Conservation (phyloP, 2,888 invertebrate species). For the Drosophila seclusa region DNA sequence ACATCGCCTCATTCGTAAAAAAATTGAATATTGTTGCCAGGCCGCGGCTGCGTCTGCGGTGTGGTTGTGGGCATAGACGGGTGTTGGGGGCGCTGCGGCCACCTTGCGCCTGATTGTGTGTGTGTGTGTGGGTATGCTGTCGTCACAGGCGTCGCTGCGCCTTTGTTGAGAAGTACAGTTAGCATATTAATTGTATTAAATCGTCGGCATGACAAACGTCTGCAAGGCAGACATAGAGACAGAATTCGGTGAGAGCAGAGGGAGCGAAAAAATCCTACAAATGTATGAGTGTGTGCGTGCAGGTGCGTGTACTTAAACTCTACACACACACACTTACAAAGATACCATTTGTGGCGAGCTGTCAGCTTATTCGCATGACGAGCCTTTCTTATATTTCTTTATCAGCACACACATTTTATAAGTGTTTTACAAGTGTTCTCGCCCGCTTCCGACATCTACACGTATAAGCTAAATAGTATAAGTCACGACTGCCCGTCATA, state of each 20-base stretch:
- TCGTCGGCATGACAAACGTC: constrained; percentile 63
- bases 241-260: neutral
- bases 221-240: constrained; percentile 16
- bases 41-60: constrained; percentile 26
- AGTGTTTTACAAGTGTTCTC: constrained; percentile 38
- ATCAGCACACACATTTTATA: constrained; percentile 36
- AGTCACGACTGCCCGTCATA: constrained; percentile 59
- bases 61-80: constrained; percentile 20
- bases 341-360: constrained; percentile 9
- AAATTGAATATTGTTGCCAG: constrained; percentile 38
- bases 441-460: constrained; percentile 51
- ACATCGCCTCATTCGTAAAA: constrained; percentile 83
- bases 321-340: neutral
- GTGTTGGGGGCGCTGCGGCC: constrained; percentile 35
- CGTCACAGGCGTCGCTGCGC: constrained; percentile 42
- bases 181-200: constrained; percentile 82
- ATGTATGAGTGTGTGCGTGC: neutral
- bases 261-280: neutral
- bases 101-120: constrained; percentile 67
- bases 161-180: constrained; percentile 79
- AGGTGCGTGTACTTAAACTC: neutral
- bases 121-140: constrained; percentile 30
- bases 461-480: constrained; percentile 26
- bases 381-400: constrained; percentile 61
- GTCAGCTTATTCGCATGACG: constrained; percentile 31